Evolutionary conservation across 2,888 invertebrate genomes (phyloP).

Genomic region (Ganaspis brasiliensis): DNA sequence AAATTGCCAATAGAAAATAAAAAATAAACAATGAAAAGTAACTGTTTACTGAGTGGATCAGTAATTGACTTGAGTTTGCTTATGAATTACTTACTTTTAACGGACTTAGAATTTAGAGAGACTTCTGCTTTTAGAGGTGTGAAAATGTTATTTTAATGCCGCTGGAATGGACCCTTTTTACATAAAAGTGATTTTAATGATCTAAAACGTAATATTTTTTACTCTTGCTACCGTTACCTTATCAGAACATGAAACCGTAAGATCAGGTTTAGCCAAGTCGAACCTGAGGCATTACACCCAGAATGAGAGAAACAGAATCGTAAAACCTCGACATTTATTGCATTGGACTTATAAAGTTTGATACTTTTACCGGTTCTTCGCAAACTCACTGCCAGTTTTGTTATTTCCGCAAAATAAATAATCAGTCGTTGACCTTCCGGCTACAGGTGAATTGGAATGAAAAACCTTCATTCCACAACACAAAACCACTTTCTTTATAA

Average conservation of each 20-base stretch:
- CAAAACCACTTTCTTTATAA: conserved; percentile 10
- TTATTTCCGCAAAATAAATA: conserved; percentile 6
- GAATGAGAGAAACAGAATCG: background rate
- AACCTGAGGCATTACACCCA: conserved; percentile 23
- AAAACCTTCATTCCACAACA: background rate
- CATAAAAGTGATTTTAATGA: conserved; percentile 3
- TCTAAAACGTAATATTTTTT: conserved; percentile 3
- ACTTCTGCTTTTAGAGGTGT: background rate
- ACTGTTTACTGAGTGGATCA: background rate
- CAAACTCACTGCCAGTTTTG: conserved; percentile 3
- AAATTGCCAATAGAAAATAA: background rate
- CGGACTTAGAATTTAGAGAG: background rate
- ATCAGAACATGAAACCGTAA: conserved; percentile 14
- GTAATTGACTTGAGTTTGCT: background rate
- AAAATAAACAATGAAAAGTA: background rate
- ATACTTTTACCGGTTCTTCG: conserved; percentile 12
- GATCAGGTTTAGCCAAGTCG: conserved; percentile 10
- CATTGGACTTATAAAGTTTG: conserved; percentile 18
- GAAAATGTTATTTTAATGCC: background rate
- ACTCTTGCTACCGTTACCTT: background rate
- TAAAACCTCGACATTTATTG: background rate
- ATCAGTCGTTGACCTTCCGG: conserved; percentile 28
- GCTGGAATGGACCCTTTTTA: background rate
- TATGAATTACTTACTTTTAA: background rate
- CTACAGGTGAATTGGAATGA: conserved; percentile 7